Base-by-base conservation (phyloP, 2,888 invertebrate genomes). In the Papilio demoleus region DNA sequence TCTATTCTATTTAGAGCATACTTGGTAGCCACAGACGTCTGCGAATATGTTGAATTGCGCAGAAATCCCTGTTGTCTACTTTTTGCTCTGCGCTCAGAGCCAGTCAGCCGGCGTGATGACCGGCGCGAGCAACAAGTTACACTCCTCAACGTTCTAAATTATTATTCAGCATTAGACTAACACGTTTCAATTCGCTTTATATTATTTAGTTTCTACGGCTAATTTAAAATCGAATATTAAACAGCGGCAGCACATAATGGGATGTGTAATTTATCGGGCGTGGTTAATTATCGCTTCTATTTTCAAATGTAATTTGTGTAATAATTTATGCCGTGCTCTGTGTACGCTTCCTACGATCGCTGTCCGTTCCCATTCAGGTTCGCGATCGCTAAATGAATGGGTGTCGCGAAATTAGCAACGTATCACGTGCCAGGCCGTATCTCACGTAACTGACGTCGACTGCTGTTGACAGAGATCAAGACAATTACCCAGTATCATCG, bases 401-500 rank as follows among this genome's bases (percentile, higher is more conserved):
- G 82, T 84, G 86, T 81, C 85, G 81, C 86, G 82, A 87, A 91
- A 88, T 91, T 88, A 91, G 90, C 86, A 79, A 84, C 83, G 81
- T 85, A 82, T 83, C 84, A 79, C 79, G 83, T 90, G 91, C 91
- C 92, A 92, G 90, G 79, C 83, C 87, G 88, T 90, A 87, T 88
- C 84, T 91, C 89, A 88, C 75, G 76, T 73, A 72, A 76, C 75
- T 81, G 88, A 87, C 86, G 83, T 82, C 78, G 76, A 76, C 83
- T 82, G 83, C 83, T 84, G 85, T 81, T 85, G 85, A 82, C 86
- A 81, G 83, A 81, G 84, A 85, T 85, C 82, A 79, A 79, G 84
- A 88, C 86, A 86, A 88, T 88, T 87, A 86, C 83, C 82, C 77
- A 77, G 80, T 83, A 88, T 85, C 85, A 85, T 83, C 82, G 82